Evolutionary conservation across 1,140 invertebrate species (phyloP).

Genomic region (Apis laboriosa): DNA sequence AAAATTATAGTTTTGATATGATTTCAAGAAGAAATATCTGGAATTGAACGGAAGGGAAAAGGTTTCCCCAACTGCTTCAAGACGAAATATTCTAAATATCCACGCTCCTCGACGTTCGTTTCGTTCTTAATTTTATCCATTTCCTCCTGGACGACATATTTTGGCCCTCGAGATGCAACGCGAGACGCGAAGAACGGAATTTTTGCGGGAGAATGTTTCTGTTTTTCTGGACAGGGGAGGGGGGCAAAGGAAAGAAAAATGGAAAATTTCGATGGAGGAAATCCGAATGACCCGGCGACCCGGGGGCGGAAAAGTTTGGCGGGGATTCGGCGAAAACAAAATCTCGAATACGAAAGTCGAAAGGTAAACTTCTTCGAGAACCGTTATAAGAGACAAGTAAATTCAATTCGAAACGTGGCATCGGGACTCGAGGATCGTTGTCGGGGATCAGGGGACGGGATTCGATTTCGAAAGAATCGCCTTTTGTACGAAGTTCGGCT

Average conservation of each 20-base stretch:
- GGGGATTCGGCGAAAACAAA: constrained; percentile 59
- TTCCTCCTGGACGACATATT: too few species aligned
- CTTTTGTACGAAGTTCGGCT: neutral
- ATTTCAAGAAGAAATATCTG: too few species aligned
- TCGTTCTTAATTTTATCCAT: too few species aligned
- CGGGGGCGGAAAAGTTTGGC: constrained; percentile 56
- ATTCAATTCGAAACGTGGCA: constrained; percentile 50
- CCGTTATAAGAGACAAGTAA: constrained; percentile 48
- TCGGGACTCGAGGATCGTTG: neutral
- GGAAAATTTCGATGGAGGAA: constrained; percentile 31
- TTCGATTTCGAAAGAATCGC: constrained; percentile 10
- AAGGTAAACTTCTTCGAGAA: constrained; percentile 56
- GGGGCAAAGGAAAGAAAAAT: neutral
- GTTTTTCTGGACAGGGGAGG: constrained; percentile 46
- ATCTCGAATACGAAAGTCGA: constrained; percentile 53
- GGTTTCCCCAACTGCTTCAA: too few species aligned
- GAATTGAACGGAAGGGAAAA: too few species aligned
- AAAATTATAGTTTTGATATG: too few species aligned
- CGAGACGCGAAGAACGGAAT: neutral
- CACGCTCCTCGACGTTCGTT: too few species aligned
- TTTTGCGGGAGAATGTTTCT: constrained; percentile 50
- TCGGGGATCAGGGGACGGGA: neutral
- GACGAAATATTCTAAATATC: too few species aligned
- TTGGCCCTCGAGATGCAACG: too few species aligned
- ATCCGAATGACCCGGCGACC: constrained; percentile 55